Evolutionary conservation across 2,888 invertebrate species (phyloP).

Genomic region (Lepidochitona cinerea): DNA sequence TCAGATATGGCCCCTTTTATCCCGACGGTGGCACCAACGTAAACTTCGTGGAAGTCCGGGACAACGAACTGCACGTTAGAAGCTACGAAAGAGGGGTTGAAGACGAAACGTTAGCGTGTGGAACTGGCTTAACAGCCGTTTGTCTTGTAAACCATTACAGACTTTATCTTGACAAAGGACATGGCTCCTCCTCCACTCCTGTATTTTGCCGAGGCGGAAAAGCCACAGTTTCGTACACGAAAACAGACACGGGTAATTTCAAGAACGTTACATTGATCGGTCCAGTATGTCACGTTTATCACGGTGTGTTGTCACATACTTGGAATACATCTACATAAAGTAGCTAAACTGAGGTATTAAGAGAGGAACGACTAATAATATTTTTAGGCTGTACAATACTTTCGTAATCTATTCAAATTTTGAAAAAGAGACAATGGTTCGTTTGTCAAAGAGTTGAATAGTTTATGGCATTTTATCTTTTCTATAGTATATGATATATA

Average conservation of each 20-base stretch:
- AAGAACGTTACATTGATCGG: slow-evolving; percentile 25
- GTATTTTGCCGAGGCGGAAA: slow-evolving; percentile 22
- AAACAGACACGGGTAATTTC: not conserved
- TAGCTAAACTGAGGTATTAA: too few relatives aligned
- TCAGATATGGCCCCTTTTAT: slow-evolving; percentile 20
- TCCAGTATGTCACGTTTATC: slow-evolving; percentile 29
- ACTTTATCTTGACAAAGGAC: too few relatives aligned
- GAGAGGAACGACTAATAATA: too few relatives aligned
- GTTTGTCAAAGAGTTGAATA: too few relatives aligned
- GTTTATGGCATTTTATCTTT: too few relatives aligned
- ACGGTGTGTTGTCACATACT: too few relatives aligned
- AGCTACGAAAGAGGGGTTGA: slow-evolving; percentile 48
- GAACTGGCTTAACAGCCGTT: slow-evolving; percentile 43
- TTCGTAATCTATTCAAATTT: too few relatives aligned
- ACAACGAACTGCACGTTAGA: slow-evolving; percentile 19
- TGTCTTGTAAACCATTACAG: slow-evolving; percentile 20
- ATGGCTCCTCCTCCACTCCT: not conserved
- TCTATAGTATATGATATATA: too few relatives aligned
- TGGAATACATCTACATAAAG: too few relatives aligned
- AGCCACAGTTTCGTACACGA: slow-evolving; percentile 21
- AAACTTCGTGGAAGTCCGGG: slow-evolving; percentile 30
- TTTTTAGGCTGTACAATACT: too few relatives aligned
- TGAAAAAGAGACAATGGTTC: too few relatives aligned
- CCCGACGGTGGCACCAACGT: slow-evolving; percentile 32
- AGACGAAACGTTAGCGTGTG: slow-evolving; percentile 47